These are phyloP conservation scores for Ibidorhyncha struthersii DNA, from an alignment of 2,113 vertebrate species.

Conservation along the genomic window DNA sequence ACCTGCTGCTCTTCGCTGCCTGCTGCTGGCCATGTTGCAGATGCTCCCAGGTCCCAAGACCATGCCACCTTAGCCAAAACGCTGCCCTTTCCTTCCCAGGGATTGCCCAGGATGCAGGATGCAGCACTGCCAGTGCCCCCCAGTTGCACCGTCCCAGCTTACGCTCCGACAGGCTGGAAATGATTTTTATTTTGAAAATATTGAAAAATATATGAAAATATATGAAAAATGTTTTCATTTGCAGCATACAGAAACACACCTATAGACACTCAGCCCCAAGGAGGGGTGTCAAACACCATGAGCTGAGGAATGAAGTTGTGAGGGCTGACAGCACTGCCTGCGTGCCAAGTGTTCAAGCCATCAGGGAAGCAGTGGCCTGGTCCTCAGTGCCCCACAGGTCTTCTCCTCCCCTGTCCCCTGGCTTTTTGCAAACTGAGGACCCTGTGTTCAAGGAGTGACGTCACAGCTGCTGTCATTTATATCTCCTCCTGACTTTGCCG, in stretches of 20 bases:
- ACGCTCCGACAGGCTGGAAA: not conserved
- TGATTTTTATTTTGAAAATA: not conserved
- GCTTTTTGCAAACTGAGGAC: not conserved
- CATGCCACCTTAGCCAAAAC: not conserved
- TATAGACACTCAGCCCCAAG: not conserved
- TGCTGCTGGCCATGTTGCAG: not conserved
- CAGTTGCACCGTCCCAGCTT: not conserved
- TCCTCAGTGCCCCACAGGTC: not conserved
- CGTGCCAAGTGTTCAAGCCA: not conserved
- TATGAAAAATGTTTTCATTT: not conserved
- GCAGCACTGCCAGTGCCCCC: not conserved
- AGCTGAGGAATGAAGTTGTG: not conserved
- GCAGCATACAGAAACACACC: not conserved
- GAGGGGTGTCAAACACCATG: not conserved
- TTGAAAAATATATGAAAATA: not conserved
- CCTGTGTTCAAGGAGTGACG: not conserved
- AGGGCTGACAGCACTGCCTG: not conserved
- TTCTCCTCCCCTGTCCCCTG: not conserved
- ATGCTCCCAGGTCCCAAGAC: not conserved
- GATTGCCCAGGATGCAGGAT: not conserved
- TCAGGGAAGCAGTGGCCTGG: not conserved
- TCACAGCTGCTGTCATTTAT: not conserved
- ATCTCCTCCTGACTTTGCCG: not conserved
- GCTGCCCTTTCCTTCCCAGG: not conserved
- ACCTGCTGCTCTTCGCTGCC: not conserved